These are phyloP conservation scores for Brachyhypopomus gauderio DNA, from an alignment of 2,113 vertebrate genomes.

Conservation along the genomic window DNA sequence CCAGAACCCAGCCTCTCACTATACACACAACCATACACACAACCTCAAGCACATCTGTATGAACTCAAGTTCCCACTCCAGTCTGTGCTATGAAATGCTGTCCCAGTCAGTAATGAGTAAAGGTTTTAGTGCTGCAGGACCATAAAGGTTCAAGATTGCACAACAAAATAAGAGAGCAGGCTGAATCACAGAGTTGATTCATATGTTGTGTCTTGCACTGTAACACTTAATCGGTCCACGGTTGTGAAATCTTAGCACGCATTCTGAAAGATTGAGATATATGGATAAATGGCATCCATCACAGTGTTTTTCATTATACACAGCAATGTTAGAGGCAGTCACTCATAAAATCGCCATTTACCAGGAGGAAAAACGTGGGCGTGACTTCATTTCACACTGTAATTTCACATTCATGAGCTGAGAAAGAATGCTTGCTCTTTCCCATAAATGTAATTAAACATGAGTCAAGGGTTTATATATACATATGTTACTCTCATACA, in stretches of 20 bases:
- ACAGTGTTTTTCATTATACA: conserved; percentile 26
- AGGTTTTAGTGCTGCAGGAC: conserved; percentile 16
- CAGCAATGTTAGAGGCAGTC: conserved; percentile 15
- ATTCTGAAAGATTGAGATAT: conserved; percentile 27
- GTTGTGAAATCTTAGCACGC: conserved; percentile 41
- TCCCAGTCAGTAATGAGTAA: conserved; percentile 11
- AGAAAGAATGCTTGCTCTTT: conserved; percentile 23
- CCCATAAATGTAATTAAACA: conserved; percentile 23
- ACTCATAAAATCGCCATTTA: conserved; percentile 17
- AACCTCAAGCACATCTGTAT: conserved; percentile 11
- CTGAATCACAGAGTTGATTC: conserved; percentile 47
- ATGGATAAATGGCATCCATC: conserved; percentile 27
- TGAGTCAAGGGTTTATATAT: conserved; percentile 11
- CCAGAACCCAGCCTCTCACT: conserved; percentile 23
- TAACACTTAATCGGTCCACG: conserved; percentile 19
- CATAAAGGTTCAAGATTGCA: conserved; percentile 8
- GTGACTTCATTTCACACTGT: conserved; percentile 17
- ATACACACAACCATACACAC: conserved; percentile 19
- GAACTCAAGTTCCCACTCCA: neutral
- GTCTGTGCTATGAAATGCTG: neutral
- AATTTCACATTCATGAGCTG: conserved; percentile 6
- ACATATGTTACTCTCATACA: neutral
- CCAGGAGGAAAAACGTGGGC: conserved; percentile 18
- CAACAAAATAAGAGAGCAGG: conserved; percentile 23
- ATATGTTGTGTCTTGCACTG: conserved; percentile 26